A percentile compares a stretch with the other conserved stretches of the same genome.
Evolutionary conservation across 2,113 vertebrate genomes (phyloP).

Genomic region (Xenopus borealis): DNA sequence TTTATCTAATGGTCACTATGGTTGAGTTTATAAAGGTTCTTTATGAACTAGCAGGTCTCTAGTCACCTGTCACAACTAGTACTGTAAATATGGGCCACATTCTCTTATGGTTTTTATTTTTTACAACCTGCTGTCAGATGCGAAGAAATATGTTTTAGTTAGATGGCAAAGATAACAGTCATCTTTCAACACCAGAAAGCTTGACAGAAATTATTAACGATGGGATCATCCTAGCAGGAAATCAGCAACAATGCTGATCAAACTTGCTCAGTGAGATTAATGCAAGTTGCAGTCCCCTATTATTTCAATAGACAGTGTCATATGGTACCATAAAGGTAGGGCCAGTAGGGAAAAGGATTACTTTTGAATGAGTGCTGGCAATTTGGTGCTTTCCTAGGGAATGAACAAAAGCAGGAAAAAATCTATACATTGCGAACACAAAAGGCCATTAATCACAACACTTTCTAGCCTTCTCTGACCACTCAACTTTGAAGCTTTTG

Average conservation of each 20-base stretch:
- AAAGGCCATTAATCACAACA: conserved; percentile 38
- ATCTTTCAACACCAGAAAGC: conserved; percentile 33
- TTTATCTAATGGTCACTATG: too few relatives aligned
- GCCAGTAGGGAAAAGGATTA: conserved; percentile 27
- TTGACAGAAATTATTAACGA: conserved; percentile 39
- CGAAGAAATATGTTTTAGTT: conserved; percentile 35
- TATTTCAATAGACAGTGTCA: conserved; percentile 39
- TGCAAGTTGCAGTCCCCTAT: conserved; percentile 34
- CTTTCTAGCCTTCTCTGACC: conserved; percentile 22
- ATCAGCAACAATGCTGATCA: conserved; percentile 44
- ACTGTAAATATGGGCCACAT: not conserved
- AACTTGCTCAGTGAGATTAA: conserved; percentile 41
- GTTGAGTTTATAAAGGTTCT: not conserved
- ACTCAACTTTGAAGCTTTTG: conserved; percentile 32
- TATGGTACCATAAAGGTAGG: conserved; percentile 28
- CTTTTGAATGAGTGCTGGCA: conserved; percentile 33
- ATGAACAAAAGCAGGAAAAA: conserved; percentile 33
- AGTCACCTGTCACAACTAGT: not conserved
- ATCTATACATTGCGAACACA: conserved; percentile 38
- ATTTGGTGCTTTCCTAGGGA: conserved; percentile 33
- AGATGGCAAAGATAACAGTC: conserved; percentile 36
- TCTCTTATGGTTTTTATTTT: not conserved
- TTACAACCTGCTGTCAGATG: conserved; percentile 21
- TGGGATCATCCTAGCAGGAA: conserved; percentile 34
- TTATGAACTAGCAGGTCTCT: not conserved